A percentile compares a stretch with the other conserved stretches of the same genome.
Evolutionary conservation across 2,888 invertebrate genomes (phyloP).

Genomic region (Archips xylosteana): DNA sequence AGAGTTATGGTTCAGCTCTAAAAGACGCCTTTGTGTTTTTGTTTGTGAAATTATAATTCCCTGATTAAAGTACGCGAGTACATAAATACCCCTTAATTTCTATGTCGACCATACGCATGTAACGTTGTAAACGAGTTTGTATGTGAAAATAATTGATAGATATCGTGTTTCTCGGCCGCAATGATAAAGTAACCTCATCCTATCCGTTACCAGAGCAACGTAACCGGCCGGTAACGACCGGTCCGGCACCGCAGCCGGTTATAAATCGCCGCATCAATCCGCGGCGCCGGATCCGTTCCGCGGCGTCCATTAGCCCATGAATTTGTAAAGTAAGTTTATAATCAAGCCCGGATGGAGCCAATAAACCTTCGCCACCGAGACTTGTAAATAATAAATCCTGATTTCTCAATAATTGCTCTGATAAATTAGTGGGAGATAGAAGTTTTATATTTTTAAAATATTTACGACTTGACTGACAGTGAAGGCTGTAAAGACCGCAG

Average conservation of each 20-base stretch:
- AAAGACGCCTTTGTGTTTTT: too few relatives aligned
- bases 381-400: background rate
- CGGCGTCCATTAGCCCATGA: slow-evolving; percentile 4
- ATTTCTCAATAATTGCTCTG: background rate
- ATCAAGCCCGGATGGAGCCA: slow-evolving; percentile 1
- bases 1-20: too few relatives aligned
- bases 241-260: slow-evolving; percentile 8
- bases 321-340: slow-evolving; percentile 1
- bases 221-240: too few relatives aligned
- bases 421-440: background rate
- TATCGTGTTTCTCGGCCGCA: background rate
- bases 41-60: too few relatives aligned
- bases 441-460: background rate
- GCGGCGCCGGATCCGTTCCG: slow-evolving; percentile 5
- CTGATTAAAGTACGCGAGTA: too few relatives aligned
- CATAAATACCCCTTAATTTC: too few relatives aligned
- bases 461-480: too few relatives aligned
- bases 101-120: too few relatives aligned
- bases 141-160: background rate
- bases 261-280: slow-evolving; percentile 15
- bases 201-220: too few relatives aligned
- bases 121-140: background rate
- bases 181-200: background rate
- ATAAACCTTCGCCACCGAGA: background rate
- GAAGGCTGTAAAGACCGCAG: too few relatives aligned